phyloP scores from a whole-genome alignment of 2,113 vertebrate species.

The Myotis brandtii region DNA sequence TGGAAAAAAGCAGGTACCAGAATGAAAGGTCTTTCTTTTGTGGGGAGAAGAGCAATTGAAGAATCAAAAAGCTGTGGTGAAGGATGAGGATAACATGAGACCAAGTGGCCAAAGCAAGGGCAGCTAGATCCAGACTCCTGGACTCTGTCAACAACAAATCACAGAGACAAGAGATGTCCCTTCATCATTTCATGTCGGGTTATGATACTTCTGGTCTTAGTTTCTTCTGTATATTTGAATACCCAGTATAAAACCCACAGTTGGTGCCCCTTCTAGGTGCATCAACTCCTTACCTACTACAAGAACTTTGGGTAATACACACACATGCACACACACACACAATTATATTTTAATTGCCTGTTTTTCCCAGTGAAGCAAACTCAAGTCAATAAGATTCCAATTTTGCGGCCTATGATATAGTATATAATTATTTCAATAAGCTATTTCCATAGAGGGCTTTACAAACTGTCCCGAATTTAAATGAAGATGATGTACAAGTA shows the following conservation, averaged over 20 bases:
- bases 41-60: neutral
- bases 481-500: conserved; percentile 61
- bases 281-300: neutral
- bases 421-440: conserved; percentile 58
- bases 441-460: conserved; percentile 56
- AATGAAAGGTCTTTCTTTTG: neutral
- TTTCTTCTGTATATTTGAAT: neutral
- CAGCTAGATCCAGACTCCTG: neutral
- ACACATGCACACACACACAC: neutral
- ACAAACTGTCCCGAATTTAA: conserved; percentile 5
- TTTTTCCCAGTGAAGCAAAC: conserved; percentile 49
- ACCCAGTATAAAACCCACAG: neutral
- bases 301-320: neutral
- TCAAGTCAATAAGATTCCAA: conserved; percentile 56
- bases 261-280: neutral
- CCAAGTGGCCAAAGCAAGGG: neutral
- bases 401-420: conserved; percentile 54
- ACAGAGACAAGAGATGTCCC: neutral
- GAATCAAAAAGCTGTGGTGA: neutral
- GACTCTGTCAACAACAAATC: neutral
- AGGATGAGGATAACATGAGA: neutral
- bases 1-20: neutral
- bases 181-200: neutral
- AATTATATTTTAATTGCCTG: conserved; percentile 46
- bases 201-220: neutral